Evolutionary conservation across 2,113 vertebrate genomes (phyloP).

Genomic region (Siniperca knerii): DNA sequence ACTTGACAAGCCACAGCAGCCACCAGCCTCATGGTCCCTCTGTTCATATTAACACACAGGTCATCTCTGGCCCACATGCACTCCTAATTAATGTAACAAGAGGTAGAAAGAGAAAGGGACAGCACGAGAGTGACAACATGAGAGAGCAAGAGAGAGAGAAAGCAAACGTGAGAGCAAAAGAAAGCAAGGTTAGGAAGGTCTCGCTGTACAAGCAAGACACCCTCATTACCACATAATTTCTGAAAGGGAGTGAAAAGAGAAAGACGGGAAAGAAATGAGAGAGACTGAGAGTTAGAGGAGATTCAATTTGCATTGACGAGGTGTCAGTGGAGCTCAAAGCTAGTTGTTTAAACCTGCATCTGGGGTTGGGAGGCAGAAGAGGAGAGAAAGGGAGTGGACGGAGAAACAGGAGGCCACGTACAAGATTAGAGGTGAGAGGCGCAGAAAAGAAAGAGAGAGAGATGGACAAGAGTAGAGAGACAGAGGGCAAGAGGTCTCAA

Average conservation of each 20-base stretch:
- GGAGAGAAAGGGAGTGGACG: conserved; percentile 5
- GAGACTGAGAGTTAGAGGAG: conserved; percentile 25
- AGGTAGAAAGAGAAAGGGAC: conserved; percentile 34
- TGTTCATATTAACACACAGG: conserved; percentile 60
- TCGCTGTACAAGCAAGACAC: conserved; percentile 35
- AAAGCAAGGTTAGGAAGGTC: conserved; percentile 53
- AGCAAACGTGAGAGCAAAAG: conserved; percentile 34
- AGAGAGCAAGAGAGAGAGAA: conserved; percentile 11
- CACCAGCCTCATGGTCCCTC: conserved; percentile 16
- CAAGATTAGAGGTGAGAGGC: conserved; percentile 56
- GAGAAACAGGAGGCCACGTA: conserved; percentile 31
- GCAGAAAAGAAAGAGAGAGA: conserved; percentile 20
- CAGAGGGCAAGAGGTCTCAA: conserved; percentile 72
- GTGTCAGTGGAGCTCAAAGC: conserved; percentile 40
- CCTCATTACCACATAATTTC: conserved; percentile 67
- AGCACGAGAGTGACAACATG: conserved; percentile 19
- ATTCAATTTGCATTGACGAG: conserved; percentile 66
- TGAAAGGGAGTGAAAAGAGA: conserved; percentile 49
- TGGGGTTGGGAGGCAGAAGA: not conserved
- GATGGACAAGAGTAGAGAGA: conserved; percentile 49
- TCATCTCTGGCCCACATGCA: conserved; percentile 41
- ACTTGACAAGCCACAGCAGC: conserved; percentile 31
- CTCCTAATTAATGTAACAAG: conserved; percentile 53
- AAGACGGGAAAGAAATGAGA: conserved; percentile 39
- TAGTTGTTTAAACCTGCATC: conserved; percentile 47